Base-by-base conservation (phyloP, 2,888 invertebrate species). In the Platycheirus albimanus region DNA sequence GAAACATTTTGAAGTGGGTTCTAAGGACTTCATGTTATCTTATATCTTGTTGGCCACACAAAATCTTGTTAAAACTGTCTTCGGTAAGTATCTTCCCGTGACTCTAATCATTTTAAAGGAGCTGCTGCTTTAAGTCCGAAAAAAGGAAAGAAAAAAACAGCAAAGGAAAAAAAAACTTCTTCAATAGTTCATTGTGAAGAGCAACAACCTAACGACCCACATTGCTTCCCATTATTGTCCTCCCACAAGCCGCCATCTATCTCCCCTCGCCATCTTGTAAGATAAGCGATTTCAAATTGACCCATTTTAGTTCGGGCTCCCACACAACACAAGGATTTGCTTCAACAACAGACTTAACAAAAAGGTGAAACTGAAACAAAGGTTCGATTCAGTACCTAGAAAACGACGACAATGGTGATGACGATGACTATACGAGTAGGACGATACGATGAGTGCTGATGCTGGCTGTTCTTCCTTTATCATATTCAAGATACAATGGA, bases 251-350 rank as follows among this genome's bases (percentile, higher is more conserved):
- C 30, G 11, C 6, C 4, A 8, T 24, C 24, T 13, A 19, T 17
- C 24, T 17, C 19, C 45, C 33, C n/a, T 17, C 20, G n/a, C 43
- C 28, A 41, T 63, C 74, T 69, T 56, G 64, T 51, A 70, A 81
- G 66, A 51, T 81, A 76, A 81, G 80, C 80, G 70, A 66, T 76
- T 66, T 24, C 38, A 66, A 81, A 76, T 76, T 81, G 80, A 81
- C 80, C 80, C 76, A 81, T 81, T 81, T 79, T 75, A 52, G 36
- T 61, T 74, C 19, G 15, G 49, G 64, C 63, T 58, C 13, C 36
- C 7, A 36, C 36, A 19, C 7, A 38, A 41, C 10, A 58, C 38
- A 58, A n/a, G 41, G 67, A 51, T 33, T 58, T 20, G 30, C 43
- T 41, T 15, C 51, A 71, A 45, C 72, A 49, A 63, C 28, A 63